Evolutionary conservation across 1,140 invertebrate species (phyloP), one percentile per base, ranked within the genome.

Genomic region (Brachionus rotundiformis): DNA sequence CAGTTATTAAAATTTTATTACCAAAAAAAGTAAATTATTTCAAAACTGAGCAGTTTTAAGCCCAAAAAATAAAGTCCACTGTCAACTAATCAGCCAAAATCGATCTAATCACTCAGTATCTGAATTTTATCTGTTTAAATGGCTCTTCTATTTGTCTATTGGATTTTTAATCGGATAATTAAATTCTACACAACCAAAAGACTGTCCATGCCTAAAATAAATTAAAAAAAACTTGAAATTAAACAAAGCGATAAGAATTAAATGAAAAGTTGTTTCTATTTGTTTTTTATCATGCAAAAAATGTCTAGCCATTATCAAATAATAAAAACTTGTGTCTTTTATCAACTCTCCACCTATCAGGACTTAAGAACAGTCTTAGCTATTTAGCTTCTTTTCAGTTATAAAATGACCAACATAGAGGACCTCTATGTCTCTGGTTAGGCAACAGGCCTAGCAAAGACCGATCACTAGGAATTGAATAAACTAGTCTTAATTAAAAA

Each of bases 261-360:
- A 54, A 16, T 54, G 1, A 54, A 54, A 54, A 19, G n/a, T n/a
- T n/a, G n/a, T n/a, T n/a, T n/a, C n/a, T n/a, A n/a, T n/a, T n/a
- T n/a, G n/a, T 54, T 54, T 16, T 54, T 54, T 54, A 54, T 54
- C 47, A 54, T 54, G 47, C 47, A 54, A 54, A 54, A 54, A 54
- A 54, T 54, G 47, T 54, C 47, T 54, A 54, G 47, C 47, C 47
- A 54, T 19, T 54, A 19, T 5, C 4, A 54, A 41, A 41, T 41
- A 13, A 16, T 7, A 19, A 54, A 5, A 54, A 5, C 2, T 19
- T 16, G 8, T 25, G n/a, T 49, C 4, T 8, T 54, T n/a, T n/a
- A 47, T 47, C 7, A 1, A 16, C 44, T 49, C 3, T 16, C 44
- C 44, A 16, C n/a, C n/a, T n/a, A n/a, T n/a, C n/a, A 49, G n/a